Conservation (phyloP, 2,888 invertebrate genomes). For the Desoria tigrina region DNA sequence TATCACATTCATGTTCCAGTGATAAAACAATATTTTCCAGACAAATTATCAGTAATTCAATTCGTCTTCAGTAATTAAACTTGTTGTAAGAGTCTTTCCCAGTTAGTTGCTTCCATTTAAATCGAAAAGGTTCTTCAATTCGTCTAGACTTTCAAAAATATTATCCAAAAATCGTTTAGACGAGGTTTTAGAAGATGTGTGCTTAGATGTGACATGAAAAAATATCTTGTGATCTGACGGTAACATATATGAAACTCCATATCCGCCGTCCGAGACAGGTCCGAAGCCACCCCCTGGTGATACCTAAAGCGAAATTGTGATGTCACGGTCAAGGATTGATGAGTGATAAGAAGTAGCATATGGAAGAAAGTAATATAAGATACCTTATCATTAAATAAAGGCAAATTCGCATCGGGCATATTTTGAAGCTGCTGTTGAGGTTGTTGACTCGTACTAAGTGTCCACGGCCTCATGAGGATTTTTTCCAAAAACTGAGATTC, state of each 20-base stretch:
- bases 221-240: constrained; percentile 59
- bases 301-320: constrained; percentile 54
- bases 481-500: constrained; percentile 59
- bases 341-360: not conserved
- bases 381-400: constrained; percentile 58
- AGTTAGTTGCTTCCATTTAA: no score
- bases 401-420: constrained; percentile 57
- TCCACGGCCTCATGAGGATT: constrained; percentile 59
- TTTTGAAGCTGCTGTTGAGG: constrained; percentile 60
- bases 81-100: no score
- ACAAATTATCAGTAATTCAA: no score
- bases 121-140: constrained; percentile 57
- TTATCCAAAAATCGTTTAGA: constrained; percentile 57
- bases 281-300: constrained; percentile 61
- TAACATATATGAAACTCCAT: constrained; percentile 61
- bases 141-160: constrained; percentile 57
- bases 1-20: no score
- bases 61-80: no score
- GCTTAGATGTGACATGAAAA: constrained; percentile 60
- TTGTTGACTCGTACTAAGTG: constrained; percentile 60
- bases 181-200: constrained; percentile 57
- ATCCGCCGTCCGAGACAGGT: constrained; percentile 60
- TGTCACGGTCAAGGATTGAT: not conserved
- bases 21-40: no score
- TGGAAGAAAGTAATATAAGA: not conserved